Conservation (phyloP, 2,113 vertebrate genomes). For the Silurus meridionalis region DNA sequence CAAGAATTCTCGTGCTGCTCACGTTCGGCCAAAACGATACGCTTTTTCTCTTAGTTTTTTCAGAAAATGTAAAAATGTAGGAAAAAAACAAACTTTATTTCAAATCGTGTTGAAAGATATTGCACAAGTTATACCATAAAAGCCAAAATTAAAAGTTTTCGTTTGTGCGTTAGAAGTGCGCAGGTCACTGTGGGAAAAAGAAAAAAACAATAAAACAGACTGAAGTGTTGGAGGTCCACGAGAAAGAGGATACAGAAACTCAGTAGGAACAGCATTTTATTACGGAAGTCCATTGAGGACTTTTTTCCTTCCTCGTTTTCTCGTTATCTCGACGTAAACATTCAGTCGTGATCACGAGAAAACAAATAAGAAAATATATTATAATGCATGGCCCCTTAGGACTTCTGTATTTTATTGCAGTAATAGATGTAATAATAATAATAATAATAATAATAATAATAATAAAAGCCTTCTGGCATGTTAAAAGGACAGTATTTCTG, state of each 20-base stretch:
- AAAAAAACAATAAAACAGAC: slow-evolving; percentile 45
- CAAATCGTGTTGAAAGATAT: slow-evolving; percentile 39
- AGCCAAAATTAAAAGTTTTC: neutral
- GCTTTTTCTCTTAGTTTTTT: too few species aligned
- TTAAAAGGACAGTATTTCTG: neutral
- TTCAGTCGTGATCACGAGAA: too few species aligned
- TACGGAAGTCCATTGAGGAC: too few species aligned
- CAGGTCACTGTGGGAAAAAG: slow-evolving; percentile 22
- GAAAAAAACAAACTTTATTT: slow-evolving; percentile 32
- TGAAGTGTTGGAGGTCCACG: slow-evolving; percentile 39
- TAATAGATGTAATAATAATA: too few species aligned
- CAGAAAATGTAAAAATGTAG: too few species aligned
- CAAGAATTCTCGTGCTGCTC: neutral
- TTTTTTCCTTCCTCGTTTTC: too few species aligned
- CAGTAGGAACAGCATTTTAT: neutral
- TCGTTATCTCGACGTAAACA: too few species aligned
- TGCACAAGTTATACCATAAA: slow-evolving; percentile 50
- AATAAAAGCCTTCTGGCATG: neutral
- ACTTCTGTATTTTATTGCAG: too few species aligned
- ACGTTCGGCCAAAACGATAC: too few species aligned
- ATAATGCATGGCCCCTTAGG: too few species aligned
- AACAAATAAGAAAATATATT: too few species aligned
- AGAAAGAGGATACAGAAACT: neutral
- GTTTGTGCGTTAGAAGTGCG: slow-evolving; percentile 23
- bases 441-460: too few species aligned